Conservation (phyloP, 2,888 invertebrate species). For the Dyspetes luteomarginatus region DNA sequence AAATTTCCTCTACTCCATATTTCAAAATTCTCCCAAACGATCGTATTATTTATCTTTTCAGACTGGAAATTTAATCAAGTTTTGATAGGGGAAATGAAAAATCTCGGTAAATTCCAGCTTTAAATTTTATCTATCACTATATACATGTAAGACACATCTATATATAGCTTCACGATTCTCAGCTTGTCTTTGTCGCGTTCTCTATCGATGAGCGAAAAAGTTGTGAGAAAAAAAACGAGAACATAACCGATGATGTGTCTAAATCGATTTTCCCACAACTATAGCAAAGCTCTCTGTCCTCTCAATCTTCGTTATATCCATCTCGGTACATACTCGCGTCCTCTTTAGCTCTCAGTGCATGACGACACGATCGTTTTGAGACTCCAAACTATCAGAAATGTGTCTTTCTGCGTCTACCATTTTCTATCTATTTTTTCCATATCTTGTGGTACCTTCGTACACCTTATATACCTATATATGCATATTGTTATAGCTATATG, state of each 20-base stretch:
- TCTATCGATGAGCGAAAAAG: constrained; percentile 25
- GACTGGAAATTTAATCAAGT: neutral
- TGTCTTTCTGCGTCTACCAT: constrained; percentile 37
- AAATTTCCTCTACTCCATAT: neutral
- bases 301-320: neutral
- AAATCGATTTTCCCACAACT: constrained; percentile 29
- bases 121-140: neutral
- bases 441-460: neutral
- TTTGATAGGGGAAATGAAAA: neutral
- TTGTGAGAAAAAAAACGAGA: constrained; percentile 42
- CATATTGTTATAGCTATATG: neutral
- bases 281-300: neutral
- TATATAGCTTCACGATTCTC: neutral
- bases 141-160: neutral
- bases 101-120: neutral
- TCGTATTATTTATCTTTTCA: neutral
- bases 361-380: constrained; percentile 45
- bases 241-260: constrained; percentile 43
- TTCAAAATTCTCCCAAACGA: too few relatives aligned
- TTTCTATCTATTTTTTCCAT: constrained; percentile 41
- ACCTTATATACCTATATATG: neutral
- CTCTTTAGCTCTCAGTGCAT: constrained; percentile 23
- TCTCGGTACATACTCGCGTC: constrained; percentile 17
- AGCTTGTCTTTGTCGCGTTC: neutral
- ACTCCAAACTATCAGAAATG: constrained; percentile 49